A percentile compares a stretch with the other conserved stretches of the same genome.
phyloP scores from a whole-genome alignment of 1,140 invertebrate species.

The Pogonomyrmex barbatus region DNA sequence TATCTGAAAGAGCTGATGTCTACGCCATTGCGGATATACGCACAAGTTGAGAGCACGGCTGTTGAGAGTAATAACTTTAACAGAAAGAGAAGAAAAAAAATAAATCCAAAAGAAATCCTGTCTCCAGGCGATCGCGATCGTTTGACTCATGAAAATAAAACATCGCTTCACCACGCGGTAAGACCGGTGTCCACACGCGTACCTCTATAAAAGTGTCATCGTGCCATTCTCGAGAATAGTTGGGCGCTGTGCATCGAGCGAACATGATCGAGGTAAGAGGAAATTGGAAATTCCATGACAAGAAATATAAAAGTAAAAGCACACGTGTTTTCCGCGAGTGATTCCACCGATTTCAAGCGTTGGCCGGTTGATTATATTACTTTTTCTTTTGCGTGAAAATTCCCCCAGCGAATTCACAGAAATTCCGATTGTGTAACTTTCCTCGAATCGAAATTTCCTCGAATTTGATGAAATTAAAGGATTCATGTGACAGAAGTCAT shows the following conservation, averaged over 20 bases:
- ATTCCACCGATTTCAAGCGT: not conserved
- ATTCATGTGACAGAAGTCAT: not conserved
- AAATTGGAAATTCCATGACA: constrained; percentile 4
- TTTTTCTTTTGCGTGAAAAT: not conserved
- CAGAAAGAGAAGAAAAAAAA: constrained; percentile 37
- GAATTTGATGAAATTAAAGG: not conserved
- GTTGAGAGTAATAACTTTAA: constrained; percentile 34
- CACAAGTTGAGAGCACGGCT: not conserved
- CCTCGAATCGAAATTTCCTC: not conserved
- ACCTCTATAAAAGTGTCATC: constrained; percentile 78
- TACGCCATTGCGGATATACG: constrained; percentile 41
- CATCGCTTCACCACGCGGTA: constrained; percentile 72
- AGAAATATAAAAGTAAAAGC: not conserved
- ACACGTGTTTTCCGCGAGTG: constrained; percentile 8
- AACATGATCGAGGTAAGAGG: constrained; percentile 82
- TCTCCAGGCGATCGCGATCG: constrained; percentile 33
- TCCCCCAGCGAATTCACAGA: not conserved
- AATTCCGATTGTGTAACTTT: constrained; percentile 3
- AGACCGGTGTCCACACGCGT: constrained; percentile 77
- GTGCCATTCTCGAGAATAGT: constrained; percentile 76
- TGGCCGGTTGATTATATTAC: not conserved
- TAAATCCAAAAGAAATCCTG: constrained; percentile 25
- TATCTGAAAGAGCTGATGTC: not conserved
- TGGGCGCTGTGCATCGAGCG: constrained; percentile 73
- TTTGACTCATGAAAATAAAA: constrained; percentile 79